These are phyloP conservation scores for Phalacrocorax aristotelis DNA, from an alignment of 2,113 vertebrate genomes.

Conservation along the genomic window DNA sequence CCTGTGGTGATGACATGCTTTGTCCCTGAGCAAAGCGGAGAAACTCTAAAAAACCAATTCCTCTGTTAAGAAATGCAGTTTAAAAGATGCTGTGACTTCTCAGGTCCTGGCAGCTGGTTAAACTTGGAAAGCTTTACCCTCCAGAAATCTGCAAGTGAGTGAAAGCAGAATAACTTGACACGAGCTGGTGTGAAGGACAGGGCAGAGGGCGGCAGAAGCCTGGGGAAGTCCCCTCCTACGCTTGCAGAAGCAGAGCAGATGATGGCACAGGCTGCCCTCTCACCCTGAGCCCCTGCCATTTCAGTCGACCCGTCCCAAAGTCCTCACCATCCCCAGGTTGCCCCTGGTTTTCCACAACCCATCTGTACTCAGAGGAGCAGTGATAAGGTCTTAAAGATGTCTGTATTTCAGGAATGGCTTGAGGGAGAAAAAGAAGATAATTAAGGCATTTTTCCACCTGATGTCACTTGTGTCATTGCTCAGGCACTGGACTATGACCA, in stretches of 20 bases:
- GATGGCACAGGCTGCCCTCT: not conserved
- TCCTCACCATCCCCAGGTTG: not conserved
- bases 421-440: not conserved
- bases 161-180: not conserved
- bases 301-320: not conserved
- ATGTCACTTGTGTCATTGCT: not conserved
- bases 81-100: not conserved
- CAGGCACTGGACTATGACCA: not conserved
- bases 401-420: not conserved
- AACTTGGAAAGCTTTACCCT: not conserved
- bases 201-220: not conserved
- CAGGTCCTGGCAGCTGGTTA: not conserved
- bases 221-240: not conserved
- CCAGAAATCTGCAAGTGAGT: not conserved
- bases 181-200: not conserved
- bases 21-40: not conserved
- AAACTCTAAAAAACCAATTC: not conserved
- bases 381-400: not conserved
- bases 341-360: not conserved
- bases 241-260: not conserved
- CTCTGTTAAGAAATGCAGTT: not conserved
- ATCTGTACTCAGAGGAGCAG: not conserved
- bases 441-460: not conserved
- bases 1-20: not conserved
- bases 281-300: not conserved